These are phyloP conservation scores for Pseudoips prasinana DNA, from an alignment of 2,888 invertebrate species.

Conservation along the genomic window DNA sequence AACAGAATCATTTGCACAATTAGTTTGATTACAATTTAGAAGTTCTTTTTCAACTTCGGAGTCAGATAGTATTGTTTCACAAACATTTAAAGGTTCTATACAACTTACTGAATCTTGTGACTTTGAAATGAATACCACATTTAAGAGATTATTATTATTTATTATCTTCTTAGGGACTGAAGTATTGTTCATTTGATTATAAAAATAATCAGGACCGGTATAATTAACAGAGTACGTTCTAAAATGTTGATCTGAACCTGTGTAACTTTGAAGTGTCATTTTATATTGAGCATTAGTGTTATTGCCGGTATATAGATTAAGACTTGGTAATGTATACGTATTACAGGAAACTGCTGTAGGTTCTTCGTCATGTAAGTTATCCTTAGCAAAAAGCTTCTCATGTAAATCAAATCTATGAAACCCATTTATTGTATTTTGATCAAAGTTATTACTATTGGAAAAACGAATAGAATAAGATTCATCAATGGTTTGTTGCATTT, in stretches of 20 bases:
- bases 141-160: slow-evolving; percentile 8
- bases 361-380: no score
- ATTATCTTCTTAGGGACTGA: slow-evolving; percentile 2
- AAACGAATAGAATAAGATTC: slow-evolving; percentile 42
- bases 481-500: slow-evolving; percentile 14
- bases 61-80: slow-evolving; percentile 38
- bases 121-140: slow-evolving; percentile 35
- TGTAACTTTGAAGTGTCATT: no score
- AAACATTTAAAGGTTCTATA: slow-evolving; percentile 42
- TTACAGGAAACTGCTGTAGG: no score
- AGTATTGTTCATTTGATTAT: neutral
- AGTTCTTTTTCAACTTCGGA: slow-evolving; percentile 15
- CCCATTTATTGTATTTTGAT: no score
- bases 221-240: slow-evolving; percentile 3
- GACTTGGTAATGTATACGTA: no score
- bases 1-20: slow-evolving; percentile 14
- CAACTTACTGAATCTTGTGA: slow-evolving; percentile 14
- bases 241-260: neutral
- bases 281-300: no score
- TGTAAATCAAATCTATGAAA: no score
- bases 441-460: slow-evolving; percentile 19
- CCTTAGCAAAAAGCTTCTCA: no score
- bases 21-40: slow-evolving; percentile 13
- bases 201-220: slow-evolving; percentile 14
- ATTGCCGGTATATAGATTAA: no score